phyloP scores from a whole-genome alignment of 2,888 invertebrate species.

The Eumerus sabulonum region DNA sequence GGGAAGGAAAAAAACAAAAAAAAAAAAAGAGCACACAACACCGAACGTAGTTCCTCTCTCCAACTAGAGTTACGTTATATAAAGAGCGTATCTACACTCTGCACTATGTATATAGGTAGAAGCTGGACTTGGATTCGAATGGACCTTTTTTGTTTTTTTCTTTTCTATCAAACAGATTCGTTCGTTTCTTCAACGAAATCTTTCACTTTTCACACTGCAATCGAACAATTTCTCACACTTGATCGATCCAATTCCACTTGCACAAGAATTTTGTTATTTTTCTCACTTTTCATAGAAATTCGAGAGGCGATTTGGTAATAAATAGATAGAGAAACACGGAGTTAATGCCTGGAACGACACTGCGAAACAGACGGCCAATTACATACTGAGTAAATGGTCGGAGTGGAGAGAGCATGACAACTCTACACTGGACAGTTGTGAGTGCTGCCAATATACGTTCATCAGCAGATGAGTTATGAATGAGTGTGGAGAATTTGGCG shows the following conservation, averaged over 20 bases:
- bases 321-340: conserved; percentile 45
- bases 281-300: conserved; percentile 47
- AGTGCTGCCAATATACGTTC: conserved; percentile 17
- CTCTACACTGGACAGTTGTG: conserved; percentile 19
- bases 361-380: conserved; percentile 57
- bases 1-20: conserved; percentile 23
- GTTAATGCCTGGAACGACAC: conserved; percentile 41
- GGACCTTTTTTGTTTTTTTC: no score
- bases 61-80: conserved; percentile 51
- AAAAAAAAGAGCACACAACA: conserved; percentile 21
- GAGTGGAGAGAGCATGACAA: conserved; percentile 47
- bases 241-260: background rate
- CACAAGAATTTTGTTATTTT: conserved; percentile 22
- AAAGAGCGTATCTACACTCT: conserved; percentile 58
- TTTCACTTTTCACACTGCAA: conserved; percentile 23
- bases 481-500: no score
- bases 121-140: conserved; percentile 44
- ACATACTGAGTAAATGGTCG: conserved; percentile 53
- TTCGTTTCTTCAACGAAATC: background rate
- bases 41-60: conserved; percentile 58
- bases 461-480: no score
- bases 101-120: conserved; percentile 35
- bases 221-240: conserved; percentile 10
- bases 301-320: conserved; percentile 23
- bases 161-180: conserved; percentile 23